phyloP scores from a whole-genome alignment of 2,113 vertebrate genomes.

The rabbit (Oryctolagus cuniculus) region DNA sequence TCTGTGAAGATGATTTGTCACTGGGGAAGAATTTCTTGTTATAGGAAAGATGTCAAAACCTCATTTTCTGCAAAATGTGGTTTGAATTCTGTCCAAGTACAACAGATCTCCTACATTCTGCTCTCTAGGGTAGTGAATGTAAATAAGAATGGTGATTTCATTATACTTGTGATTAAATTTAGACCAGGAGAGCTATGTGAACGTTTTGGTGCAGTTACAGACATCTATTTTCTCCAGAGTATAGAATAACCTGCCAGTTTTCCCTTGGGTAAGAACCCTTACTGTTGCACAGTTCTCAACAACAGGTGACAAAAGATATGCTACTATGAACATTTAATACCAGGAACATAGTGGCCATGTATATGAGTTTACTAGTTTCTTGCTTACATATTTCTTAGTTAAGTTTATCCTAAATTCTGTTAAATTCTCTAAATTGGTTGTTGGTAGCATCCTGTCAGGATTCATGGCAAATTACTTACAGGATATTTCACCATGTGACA shows the following conservation, averaged over 20 bases:
- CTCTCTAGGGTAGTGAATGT: not conserved
- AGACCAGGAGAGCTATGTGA: not conserved
- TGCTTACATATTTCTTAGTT: not conserved
- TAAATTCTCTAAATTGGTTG: not conserved
- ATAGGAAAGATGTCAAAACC: not conserved
- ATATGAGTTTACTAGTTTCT: not conserved
- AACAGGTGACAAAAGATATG: not conserved
- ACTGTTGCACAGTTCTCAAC: not conserved
- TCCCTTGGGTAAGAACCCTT: not conserved
- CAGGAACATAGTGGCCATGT: not conserved
- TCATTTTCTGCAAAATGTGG: constrained; percentile 16
- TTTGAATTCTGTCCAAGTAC: constrained; percentile 20
- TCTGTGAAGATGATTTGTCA: not conserved
- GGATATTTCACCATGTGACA: not conserved
- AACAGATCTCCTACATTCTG: not conserved
- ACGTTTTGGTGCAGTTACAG: not conserved
- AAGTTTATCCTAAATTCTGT: not conserved
- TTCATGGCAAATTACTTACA: not conserved
- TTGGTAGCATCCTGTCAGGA: not conserved
- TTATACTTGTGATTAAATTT: constrained; percentile 18
- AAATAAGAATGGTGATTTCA: constrained; percentile 16
- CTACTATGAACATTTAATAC: not conserved
- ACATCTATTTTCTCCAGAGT: not conserved
- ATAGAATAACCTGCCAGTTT: not conserved
- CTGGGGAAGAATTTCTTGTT: not conserved